Conservation (phyloP, 2,113 vertebrate species). For the Panurus biarmicus region DNA sequence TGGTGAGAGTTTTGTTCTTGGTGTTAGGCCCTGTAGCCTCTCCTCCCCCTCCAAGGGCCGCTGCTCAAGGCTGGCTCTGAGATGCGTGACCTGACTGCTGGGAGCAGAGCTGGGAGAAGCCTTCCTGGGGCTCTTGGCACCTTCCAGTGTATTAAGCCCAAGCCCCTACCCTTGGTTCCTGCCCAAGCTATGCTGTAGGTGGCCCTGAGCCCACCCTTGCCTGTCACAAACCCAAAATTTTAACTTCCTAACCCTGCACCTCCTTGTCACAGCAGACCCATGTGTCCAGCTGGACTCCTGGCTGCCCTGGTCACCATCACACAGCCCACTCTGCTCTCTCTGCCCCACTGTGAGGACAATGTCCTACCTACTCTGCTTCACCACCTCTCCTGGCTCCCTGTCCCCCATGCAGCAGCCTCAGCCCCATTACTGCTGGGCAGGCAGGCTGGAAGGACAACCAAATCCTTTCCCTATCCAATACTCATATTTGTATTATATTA, state of each 20-base stretch:
- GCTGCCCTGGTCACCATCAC: not conserved
- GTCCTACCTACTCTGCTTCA: not conserved
- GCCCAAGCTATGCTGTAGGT: not conserved
- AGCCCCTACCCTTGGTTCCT: not conserved
- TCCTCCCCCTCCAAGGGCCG: not conserved
- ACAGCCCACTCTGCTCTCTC: not conserved
- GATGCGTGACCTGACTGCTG: not conserved
- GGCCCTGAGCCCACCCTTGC: not conserved
- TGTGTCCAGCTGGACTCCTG: not conserved
- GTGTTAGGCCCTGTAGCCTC: not conserved
- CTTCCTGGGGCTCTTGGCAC: not conserved
- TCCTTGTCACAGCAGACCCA: fast-evolving
- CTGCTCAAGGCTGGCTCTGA: not conserved
- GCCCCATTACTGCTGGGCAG: not conserved
- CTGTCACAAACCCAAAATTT: not conserved
- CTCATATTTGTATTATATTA: not conserved
- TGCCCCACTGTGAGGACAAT: fast-evolving
- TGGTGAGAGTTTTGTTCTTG: not conserved
- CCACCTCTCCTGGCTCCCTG: not conserved
- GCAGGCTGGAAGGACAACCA: not conserved
- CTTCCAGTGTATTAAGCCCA: not conserved
- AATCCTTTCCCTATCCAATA: not conserved
- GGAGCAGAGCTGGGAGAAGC: not conserved
- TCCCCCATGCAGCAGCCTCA: not conserved
- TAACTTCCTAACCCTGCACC: not conserved